These are phyloP conservation scores for Diaperis boleti DNA, from an alignment of 2,888 invertebrate genomes.

Conservation along the genomic window DNA sequence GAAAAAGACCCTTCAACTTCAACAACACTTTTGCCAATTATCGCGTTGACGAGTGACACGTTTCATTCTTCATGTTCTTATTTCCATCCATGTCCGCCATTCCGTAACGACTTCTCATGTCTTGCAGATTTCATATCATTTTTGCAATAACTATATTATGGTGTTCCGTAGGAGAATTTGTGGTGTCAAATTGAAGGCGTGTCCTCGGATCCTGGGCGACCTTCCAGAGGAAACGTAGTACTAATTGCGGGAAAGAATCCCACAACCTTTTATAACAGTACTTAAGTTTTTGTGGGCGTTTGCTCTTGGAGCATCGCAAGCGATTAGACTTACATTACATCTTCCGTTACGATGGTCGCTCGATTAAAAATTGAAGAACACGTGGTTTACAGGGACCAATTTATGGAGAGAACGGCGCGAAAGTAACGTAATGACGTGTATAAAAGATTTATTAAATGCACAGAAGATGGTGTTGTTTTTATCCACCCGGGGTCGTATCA, in stretches of 20 bases:
- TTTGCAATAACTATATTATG: neutral
- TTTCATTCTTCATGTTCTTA: neutral
- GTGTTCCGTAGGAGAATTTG: neutral
- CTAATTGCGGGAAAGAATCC: constrained; percentile 14
- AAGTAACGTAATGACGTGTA: constrained; percentile 38
- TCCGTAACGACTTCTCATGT: constrained; percentile 7
- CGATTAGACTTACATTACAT: constrained; percentile 23
- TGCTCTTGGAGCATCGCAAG: constrained; percentile 11
- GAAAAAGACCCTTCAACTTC: constrained; percentile 1
- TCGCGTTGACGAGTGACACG: neutral
- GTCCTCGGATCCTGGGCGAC: constrained; percentile 1
- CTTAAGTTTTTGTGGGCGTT: constrained; percentile 29
- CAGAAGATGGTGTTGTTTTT: constrained; percentile 38
- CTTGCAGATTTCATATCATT: constrained; percentile 1
- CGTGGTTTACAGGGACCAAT: constrained; percentile 22
- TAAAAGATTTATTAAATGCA: constrained; percentile 26
- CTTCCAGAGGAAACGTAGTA: constrained; percentile 10
- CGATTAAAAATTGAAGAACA: constrained; percentile 19
- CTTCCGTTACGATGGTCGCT: constrained; percentile 18
- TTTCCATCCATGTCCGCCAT: neutral
- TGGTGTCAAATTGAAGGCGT: constrained; percentile 10
- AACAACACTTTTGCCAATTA: constrained; percentile 6
- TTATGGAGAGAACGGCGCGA: constrained; percentile 24
- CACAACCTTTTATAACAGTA: constrained; percentile 27
- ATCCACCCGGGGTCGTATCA: constrained; percentile 43